Base-by-base conservation (phyloP, 2,888 invertebrate species). In the Trypoxylon attenuatum region DNA sequence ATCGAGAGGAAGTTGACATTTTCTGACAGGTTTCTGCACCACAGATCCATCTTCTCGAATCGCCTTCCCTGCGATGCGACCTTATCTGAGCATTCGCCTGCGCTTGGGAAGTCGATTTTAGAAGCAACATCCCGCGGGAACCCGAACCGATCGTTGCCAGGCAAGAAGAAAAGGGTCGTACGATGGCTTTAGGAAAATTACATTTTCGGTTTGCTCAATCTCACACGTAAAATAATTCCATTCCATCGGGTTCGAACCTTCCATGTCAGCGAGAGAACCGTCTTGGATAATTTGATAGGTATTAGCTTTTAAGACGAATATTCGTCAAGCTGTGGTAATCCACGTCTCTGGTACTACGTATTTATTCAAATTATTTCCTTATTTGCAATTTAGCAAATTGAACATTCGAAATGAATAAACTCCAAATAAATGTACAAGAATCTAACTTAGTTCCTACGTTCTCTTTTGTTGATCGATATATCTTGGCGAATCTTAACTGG, bases 141-240 rank as follows among this genome's bases (percentile, higher is more conserved):
- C 47, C 15, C 46, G 51, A 18, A 23, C 29, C 39, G 21, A 16
- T 19, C 27, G 23, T 22, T 10, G 6, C 19, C 25, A 21, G 25
- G 45, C 39, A 46, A 18, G 42, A 23, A 13, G 42, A 47, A 51
- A 27, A 16, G 27, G 29, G 42, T n/a, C 55, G 38, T 45, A 54
- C 33, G 66, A 66, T 66, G 61, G 73, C 68, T 71, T 73, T 66
- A 73, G 63, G 65, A 73, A 76, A 73, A 76, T 76, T 76, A 76
- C 73, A 76, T 76, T 76, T 76, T 42, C 68, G 50, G 60, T 71
- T 50, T 60, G 62, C 64, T 67, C 66, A 65, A 76, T 73, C 73
- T 69, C 66, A 57, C 62, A 58, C 50, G 69, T 53, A 56, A 70
- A 71, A 76, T 73, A 76, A 76, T 76, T 76, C 60, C 61, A 58